Base-by-base conservation (phyloP, 2,113 vertebrate species). In the Bucco capensis region DNA sequence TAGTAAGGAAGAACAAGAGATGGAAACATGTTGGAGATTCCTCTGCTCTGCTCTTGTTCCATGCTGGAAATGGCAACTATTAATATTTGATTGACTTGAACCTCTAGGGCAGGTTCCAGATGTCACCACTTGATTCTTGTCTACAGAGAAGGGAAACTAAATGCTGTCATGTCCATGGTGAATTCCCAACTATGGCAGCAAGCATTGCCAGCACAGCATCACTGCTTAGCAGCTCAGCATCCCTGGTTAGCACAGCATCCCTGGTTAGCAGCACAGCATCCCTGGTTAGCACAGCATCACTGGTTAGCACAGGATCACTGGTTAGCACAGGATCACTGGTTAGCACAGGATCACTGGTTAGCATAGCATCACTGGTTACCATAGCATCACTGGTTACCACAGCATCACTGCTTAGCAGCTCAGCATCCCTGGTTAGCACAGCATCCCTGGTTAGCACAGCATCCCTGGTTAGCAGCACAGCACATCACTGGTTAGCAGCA, bases 51-150 rank as follows among this genome's bases (percentile, higher is more conserved):
- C 46, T 93, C 49, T 70, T 89, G 71, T 83, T 79, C n/a, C 33
- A 73, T 0, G 0, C 51, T 90, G 54, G 25, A 96, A 96, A 94
- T 83, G 86, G 74, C 83, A 95, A 64, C 66, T 78, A 85, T 95
- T 93, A 94, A 93, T 95, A 94, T 94, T 96, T 95, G 92, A 95
- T 88, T 87, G 78, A 89, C 78, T 93, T 66, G 71, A 92, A 70
- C 74, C 92, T 95, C 94, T 93, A 53, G 88, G 71, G 83, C 67
- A 90, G 88, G 72, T 88, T 95, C 86, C 86, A 95, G 94, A 95
- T 96, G 94, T 86, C 77, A 72, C 78, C 54, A 87, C 69, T 94
- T 84, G 86, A 93, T 93, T 67, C 64, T 16, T 90, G 66, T 76
- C 86, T 92, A 51, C 44, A 50, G 73, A 69, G 28, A 65, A 91